phyloP scores from a whole-genome alignment of 2,113 vertebrate genomes.

The Trogon surrucura region DNA sequence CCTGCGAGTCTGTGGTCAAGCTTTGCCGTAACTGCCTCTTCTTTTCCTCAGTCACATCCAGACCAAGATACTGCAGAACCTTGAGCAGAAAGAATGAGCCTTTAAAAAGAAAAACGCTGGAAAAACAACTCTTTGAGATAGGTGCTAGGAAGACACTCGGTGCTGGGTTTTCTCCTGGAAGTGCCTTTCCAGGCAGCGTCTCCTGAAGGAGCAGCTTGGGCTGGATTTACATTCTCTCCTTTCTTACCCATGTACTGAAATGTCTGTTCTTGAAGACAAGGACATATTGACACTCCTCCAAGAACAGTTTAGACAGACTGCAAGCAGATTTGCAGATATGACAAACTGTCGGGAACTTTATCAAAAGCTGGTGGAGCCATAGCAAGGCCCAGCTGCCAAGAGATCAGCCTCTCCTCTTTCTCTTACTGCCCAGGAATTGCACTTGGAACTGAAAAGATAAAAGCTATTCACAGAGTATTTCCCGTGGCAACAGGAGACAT shows the following conservation, averaged over 20 bases:
- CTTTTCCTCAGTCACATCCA: slow-evolving; percentile 86
- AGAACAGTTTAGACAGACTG: background rate
- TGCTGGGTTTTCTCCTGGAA: background rate
- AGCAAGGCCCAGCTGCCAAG: background rate
- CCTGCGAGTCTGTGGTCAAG: slow-evolving; percentile 86
- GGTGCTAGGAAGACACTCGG: background rate
- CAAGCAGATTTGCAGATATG: background rate
- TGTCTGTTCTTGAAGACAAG: background rate
- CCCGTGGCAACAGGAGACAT: background rate
- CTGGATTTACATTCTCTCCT: background rate
- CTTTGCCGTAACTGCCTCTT: slow-evolving; percentile 80
- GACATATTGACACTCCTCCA: background rate
- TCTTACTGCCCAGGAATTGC: background rate
- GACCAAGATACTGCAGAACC: slow-evolving; percentile 87
- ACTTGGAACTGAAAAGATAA: background rate
- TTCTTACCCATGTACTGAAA: background rate
- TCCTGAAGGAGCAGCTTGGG: background rate
- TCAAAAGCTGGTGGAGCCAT: background rate
- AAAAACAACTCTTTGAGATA: background rate
- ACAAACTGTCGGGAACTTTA: background rate
- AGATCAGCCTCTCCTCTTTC: background rate
- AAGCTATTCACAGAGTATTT: background rate
- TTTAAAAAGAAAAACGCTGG: background rate
- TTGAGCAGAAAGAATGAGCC: slow-evolving; percentile 52
- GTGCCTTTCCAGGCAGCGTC: background rate